Evolutionary conservation across 2,888 invertebrate genomes (phyloP), one percentile per base, ranked within the genome.

Genomic region (Metalampra italica): DNA sequence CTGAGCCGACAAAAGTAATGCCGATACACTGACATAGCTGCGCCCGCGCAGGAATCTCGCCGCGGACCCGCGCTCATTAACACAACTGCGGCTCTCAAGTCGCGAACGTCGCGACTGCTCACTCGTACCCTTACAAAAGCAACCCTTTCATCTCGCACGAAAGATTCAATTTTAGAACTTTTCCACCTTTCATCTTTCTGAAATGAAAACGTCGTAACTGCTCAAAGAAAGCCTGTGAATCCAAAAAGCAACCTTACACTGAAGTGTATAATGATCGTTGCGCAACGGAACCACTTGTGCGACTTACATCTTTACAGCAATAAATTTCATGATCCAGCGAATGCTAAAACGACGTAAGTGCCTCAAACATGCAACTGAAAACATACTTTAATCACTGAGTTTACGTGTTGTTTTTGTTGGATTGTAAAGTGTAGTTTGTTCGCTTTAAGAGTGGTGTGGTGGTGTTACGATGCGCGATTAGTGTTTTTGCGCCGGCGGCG

Each of bases 401-500:
- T 37, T 37, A 37, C 2, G 12, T 7, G 12, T 37, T n/a, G 3
- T 37, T 11, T 37, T 37, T 37, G 13, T 22, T 39, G 9, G 2
- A 39, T 4, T 14, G 3, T 7, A 14, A 9, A 8, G 8, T 3
- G 14, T 39, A 9, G 13, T 14, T 7, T 9, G 13, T 39, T 5
- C 8, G 36, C n/a, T 39, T 39, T 14, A 39, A 14, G 39, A 13
- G 14, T 14, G 39, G 7, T 39, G 3, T 8, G 14, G 15, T 32
- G 9, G 29, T 13, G 41, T 75, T 22, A 73, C 78, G 82, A 78
- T 78, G 76, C 69, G 74, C 85, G 88, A 88, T 89, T 87, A 86
- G 82, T 77, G 87, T 89, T 89, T 89, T 89, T 89, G 86, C 81
- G 69, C 71, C 70, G 66, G 69, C 71, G 60, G 67, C 77, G 82